Conservation (phyloP, 2,797 vertebrate species). For the Margarornis squamiger region DNA sequence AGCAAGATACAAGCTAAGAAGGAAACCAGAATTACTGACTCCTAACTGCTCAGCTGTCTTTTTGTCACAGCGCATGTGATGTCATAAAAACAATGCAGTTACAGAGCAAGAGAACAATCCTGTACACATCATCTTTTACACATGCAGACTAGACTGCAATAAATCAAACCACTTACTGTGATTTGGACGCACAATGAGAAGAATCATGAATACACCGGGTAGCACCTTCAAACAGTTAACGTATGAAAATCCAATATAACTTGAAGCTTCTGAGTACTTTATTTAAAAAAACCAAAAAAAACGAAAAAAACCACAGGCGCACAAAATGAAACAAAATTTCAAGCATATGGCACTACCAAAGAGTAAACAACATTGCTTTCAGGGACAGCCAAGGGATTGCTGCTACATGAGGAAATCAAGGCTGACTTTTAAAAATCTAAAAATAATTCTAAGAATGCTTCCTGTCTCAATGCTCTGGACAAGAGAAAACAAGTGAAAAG, state of each 20-base stretch:
- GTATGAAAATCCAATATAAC: neutral
- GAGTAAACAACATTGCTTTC: neutral
- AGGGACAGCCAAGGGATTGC: neutral
- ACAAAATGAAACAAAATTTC: neutral
- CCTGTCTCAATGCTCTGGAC: neutral
- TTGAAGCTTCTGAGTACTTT: neutral
- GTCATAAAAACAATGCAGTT: neutral
- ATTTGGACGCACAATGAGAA: neutral
- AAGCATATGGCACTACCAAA: neutral
- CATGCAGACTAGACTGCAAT: neutral
- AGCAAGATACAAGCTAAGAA: neutral
- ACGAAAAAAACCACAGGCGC: neutral
- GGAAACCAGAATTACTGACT: neutral
- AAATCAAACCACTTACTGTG: neutral
- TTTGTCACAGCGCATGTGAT: neutral
- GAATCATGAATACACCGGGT: neutral
- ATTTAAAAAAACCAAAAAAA: neutral
- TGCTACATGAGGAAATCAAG: slow-evolving; percentile 35
- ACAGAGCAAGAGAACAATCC: neutral
- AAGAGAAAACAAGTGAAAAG: slow-evolving; percentile 48
- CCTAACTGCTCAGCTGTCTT: neutral
- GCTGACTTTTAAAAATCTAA: slow-evolving; percentile 19
- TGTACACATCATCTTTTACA: neutral
- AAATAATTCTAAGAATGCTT: slow-evolving; percentile 61
- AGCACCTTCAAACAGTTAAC: neutral